phyloP scores from a whole-genome alignment of 2,797 vertebrate genomes.

The Sebastes vulpes region DNA sequence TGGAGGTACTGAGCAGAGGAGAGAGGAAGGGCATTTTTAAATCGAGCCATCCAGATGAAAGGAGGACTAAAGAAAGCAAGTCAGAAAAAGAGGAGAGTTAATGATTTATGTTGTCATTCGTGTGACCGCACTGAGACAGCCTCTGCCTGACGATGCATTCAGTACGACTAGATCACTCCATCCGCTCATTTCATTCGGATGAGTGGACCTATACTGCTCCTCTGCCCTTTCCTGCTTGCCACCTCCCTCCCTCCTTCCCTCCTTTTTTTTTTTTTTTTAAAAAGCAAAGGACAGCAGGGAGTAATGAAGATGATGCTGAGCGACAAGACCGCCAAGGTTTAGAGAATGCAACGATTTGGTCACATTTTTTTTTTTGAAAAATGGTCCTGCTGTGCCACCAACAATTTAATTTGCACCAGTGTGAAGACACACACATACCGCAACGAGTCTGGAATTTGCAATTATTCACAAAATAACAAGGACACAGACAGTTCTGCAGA shows the following conservation, averaged over 20 bases:
- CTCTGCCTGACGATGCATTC: constrained; percentile 60
- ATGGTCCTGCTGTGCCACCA: constrained; percentile 7
- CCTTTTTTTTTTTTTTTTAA: neutral
- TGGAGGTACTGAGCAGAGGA: constrained; percentile 11
- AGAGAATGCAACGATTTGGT: constrained; percentile 3
- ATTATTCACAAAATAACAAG: constrained; percentile 25
- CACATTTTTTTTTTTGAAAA: neutral
- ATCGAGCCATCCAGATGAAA: constrained; percentile 61
- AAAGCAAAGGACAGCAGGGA: neutral
- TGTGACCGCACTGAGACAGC: constrained; percentile 54
- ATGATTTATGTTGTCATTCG: constrained; percentile 71
- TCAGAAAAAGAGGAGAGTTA: constrained; percentile 46
- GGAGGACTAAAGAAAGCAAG: constrained; percentile 60
- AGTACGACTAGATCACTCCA: constrained; percentile 51
- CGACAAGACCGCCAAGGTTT: constrained; percentile 5
- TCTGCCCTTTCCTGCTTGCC: constrained; percentile 23
- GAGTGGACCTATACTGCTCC: constrained; percentile 49
- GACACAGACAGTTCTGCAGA: constrained; percentile 4
- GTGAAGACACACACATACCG: neutral
- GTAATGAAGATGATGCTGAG: constrained; percentile 32
- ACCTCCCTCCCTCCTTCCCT: neutral
- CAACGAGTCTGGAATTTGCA: neutral
- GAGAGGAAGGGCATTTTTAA: constrained; percentile 50
- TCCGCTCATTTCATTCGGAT: constrained; percentile 51
- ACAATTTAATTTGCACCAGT: constrained; percentile 12